Evolutionary conservation across 2,113 vertebrate species (phyloP).

Genomic region (Lagopus leucura): DNA sequence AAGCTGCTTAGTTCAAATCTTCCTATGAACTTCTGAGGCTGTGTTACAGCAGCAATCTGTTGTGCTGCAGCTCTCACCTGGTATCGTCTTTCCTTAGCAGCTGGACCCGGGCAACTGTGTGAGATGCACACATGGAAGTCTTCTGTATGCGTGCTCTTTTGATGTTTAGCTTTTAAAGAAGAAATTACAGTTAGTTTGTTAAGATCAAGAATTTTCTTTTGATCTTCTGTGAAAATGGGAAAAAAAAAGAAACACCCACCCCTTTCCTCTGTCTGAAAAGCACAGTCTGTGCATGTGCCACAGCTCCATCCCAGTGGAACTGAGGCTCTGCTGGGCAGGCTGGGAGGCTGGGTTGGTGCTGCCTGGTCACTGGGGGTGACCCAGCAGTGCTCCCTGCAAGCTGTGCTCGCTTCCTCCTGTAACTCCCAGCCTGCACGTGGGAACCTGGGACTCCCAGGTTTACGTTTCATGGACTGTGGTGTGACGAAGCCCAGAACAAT

Average conservation of each 20-base stretch:
- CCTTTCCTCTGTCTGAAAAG: not conserved
- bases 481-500: not conserved
- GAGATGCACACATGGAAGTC: not conserved
- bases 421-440: accelerated
- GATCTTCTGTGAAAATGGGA: not conserved
- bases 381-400: not conserved
- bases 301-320: not conserved
- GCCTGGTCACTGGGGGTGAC: not conserved
- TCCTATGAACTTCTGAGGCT: not conserved
- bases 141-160: accelerated
- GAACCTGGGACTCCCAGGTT: not conserved
- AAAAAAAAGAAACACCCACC: not conserved
- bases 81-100: not conserved
- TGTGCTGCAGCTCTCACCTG: not conserved
- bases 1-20: not conserved
- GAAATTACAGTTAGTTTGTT: not conserved
- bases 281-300: not conserved
- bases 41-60: not conserved
- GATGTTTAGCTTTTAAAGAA: not conserved
- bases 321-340: not conserved
- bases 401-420: not conserved
- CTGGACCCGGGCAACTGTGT: not conserved
- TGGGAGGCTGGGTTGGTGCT: not conserved
- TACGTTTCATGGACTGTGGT: accelerated
- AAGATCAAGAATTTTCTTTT: not conserved